Evolutionary conservation across 2,888 invertebrate species (phyloP), one percentile per base, ranked within the genome.

Genomic region (Plutella xylostella): DNA sequence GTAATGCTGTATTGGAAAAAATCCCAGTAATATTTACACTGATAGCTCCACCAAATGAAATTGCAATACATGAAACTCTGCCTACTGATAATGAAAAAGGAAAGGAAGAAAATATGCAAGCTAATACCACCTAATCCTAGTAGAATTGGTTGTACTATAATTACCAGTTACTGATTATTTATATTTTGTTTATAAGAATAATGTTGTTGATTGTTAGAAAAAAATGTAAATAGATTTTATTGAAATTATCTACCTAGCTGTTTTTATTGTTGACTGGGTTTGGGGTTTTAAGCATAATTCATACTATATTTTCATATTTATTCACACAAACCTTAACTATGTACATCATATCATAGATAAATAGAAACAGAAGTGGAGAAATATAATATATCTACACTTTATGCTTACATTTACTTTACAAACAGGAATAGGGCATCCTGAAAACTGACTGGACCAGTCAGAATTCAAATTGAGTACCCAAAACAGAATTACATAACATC

Each of bases 21-120:
- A 87, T 94, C 56, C 92, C 95, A n/a, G 88, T 97, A 35, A 87
- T 97, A 48, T 97, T 98, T 63, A 92, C 90, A 30, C 84, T 96
- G 21, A 86, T 85, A 52, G 89, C 92, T 4, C 88, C 89, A 6
- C 71, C 86, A 15, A 83, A 74, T 30, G 80, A 83, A 44, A 49
- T 84, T 12, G 52, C 73, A 3, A 45, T 74, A 43, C 65, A 61
- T 51, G 82, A 79, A 57, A 70, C 68, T n/a, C 66, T 70, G 48
- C 67, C 68, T 42, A 56, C 58, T 1, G 44, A 30, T 1, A 20
- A 25, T 11, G 35, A 18, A 18, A 45, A 56, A 1, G 45, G 58
- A 47, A 58, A 66, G 21, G 59, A 66, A 19, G 51, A 54, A 46
- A 52, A 34, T 31, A 21, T 2, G 11, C 19, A 39, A 39, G n/a